Conservation (phyloP, 2,888 invertebrate genomes). For the Drosophila niveifrons region DNA sequence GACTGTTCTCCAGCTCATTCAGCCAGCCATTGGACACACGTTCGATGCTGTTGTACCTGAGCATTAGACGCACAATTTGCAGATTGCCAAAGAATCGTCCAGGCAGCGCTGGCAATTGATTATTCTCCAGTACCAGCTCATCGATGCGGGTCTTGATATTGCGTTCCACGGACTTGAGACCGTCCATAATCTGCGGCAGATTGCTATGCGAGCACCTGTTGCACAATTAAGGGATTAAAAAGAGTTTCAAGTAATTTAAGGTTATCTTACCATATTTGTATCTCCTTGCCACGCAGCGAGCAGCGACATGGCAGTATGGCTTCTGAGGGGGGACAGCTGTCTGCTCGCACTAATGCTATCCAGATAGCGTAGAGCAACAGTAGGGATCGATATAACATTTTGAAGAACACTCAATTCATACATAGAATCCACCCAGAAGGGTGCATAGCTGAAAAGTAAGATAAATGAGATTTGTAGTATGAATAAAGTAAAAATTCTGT, state of each 20-base stretch:
- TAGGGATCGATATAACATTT: constrained; percentile 57
- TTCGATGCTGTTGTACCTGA: constrained; percentile 93
- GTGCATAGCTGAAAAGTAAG: constrained; percentile 56
- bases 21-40: constrained; percentile 93
- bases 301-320: constrained; percentile 93
- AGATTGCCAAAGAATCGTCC: constrained; percentile 92
- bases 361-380: constrained; percentile 50
- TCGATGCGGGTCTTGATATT: constrained; percentile 91
- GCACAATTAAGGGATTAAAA: fast-evolving
- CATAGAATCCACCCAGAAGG: neutral
- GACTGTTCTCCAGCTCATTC: constrained; percentile 90
- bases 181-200: constrained; percentile 90
- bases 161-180: constrained; percentile 89
- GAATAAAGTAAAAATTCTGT: too few relatives aligned
- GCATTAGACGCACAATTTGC: constrained; percentile 91
- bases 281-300: constrained; percentile 90
- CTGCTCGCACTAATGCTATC: constrained; percentile 47
- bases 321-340: constrained; percentile 90
- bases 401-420: constrained; percentile 42
- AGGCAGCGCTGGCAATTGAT: constrained; percentile 93
- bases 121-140: constrained; percentile 94
- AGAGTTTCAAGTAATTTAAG: too few relatives aligned
- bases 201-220: constrained; percentile 97
- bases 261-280: constrained; percentile 91
- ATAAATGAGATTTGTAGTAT: too few relatives aligned